phyloP scores from a whole-genome alignment of 2,113 vertebrate species.

The Tringa solitaria region DNA sequence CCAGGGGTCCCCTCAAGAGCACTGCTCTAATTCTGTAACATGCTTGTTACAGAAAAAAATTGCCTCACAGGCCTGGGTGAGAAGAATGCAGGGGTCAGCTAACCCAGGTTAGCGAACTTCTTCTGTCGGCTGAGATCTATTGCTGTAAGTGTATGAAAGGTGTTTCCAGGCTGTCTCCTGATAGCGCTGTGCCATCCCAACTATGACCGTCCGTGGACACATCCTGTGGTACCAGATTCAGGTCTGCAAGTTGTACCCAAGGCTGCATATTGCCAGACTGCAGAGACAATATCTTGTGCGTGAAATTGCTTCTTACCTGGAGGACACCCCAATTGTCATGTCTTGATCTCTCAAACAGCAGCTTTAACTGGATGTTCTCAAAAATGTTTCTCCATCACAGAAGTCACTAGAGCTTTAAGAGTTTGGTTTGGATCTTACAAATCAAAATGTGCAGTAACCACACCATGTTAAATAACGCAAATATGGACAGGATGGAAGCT shows the following conservation, averaged over 20 bases:
- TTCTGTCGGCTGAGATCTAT: not conserved
- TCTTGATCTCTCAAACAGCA: not conserved
- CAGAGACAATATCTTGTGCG: not conserved
- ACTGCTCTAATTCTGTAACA: not conserved
- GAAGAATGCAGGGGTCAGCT: not conserved
- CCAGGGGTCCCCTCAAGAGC: not conserved
- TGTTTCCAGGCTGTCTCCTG: not conserved
- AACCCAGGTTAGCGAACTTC: rapidly evolving
- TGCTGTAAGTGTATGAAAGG: not conserved
- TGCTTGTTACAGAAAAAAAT: not conserved
- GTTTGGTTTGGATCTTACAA: not conserved
- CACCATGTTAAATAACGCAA: not conserved
- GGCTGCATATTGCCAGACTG: not conserved
- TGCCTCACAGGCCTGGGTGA: not conserved
- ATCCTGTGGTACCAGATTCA: not conserved
- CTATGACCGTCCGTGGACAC: not conserved
- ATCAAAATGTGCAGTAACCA: not conserved
- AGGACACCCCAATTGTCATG: not conserved
- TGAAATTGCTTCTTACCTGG: not conserved
- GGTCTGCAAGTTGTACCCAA: not conserved
- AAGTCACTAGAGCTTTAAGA: not conserved
- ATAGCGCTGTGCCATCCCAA: rapidly evolving
- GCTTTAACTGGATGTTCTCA: not conserved
- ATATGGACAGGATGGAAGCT: not conserved
- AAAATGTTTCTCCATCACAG: not conserved